A percentile compares a stretch with the other conserved stretches of the same genome.
Conservation (phyloP, 2,113 vertebrate genomes). For the Osmerus mordax region DNA sequence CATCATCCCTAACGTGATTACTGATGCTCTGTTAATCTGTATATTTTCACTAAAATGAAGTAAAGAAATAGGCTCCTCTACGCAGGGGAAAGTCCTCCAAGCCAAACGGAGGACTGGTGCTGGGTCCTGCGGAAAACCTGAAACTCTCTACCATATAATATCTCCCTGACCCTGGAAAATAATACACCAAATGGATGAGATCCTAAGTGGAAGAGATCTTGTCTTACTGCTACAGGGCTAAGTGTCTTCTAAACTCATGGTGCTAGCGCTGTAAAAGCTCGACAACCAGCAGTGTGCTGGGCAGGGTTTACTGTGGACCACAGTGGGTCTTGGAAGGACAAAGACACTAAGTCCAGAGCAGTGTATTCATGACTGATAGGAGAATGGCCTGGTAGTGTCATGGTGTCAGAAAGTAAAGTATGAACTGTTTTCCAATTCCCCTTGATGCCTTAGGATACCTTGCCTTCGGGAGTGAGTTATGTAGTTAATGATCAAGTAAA, state of each 20-base stretch:
- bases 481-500: too few relatives aligned
- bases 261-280: not conserved
- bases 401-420: too few relatives aligned
- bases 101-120: conserved; percentile 52
- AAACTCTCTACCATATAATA: conserved; percentile 60
- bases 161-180: conserved; percentile 26
- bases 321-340: not conserved
- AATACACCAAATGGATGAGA: conserved; percentile 25
- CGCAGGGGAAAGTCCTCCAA: conserved; percentile 39
- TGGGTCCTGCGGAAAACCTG: conserved; percentile 28
- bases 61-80: conserved; percentile 16
- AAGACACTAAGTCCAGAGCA: too few relatives aligned
- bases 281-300: not conserved
- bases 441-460: too few relatives aligned
- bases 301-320: not conserved
- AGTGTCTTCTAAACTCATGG: conserved; percentile 22
- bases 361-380: too few relatives aligned
- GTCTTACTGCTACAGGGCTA: conserved; percentile 40
- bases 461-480: too few relatives aligned
- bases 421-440: too few relatives aligned
- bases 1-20: conserved; percentile 25
- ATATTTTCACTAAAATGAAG: conserved; percentile 8
- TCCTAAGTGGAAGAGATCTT: conserved; percentile 53
- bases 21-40: conserved; percentile 14
- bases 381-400: too few relatives aligned